phyloP scores from a whole-genome alignment of 2,797 vertebrate species.

The Champsocephalus gunnari region DNA sequence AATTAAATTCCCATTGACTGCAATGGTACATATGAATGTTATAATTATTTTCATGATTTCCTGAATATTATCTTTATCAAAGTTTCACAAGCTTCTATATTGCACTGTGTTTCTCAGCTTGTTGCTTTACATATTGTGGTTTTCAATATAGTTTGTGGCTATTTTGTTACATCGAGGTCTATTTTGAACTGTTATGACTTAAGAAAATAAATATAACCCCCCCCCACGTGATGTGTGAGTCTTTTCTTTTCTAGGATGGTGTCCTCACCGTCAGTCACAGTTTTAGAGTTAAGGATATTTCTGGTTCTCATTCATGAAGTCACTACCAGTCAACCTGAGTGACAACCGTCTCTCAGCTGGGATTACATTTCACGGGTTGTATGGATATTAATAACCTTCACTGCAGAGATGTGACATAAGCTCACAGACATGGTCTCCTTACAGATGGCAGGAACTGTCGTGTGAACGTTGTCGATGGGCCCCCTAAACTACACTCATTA shows the following conservation, averaged over 20 bases:
- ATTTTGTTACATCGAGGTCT: constrained; percentile 83
- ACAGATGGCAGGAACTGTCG: constrained; percentile 54
- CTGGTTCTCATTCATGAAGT: constrained; percentile 76
- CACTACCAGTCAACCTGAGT: constrained; percentile 44
- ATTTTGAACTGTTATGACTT: constrained; percentile 83
- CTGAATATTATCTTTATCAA: constrained; percentile 35
- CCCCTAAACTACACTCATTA: constrained; percentile 44
- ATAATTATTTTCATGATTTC: constrained; percentile 37
- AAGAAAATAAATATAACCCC: constrained; percentile 78
- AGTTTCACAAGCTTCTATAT: constrained; percentile 49
- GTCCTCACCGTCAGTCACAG: constrained; percentile 45
- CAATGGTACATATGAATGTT: constrained; percentile 47
- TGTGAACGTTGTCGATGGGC: constrained; percentile 55
- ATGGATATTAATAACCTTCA: constrained; percentile 70
- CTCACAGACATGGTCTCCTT: constrained; percentile 51
- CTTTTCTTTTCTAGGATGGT: constrained; percentile 61
- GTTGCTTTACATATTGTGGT: constrained; percentile 70
- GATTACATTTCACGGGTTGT: constrained; percentile 64
- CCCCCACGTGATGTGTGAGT: constrained; percentile 58
- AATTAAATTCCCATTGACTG: constrained; percentile 33
- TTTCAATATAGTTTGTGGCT: constrained; percentile 74
- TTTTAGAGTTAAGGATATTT: constrained; percentile 43
- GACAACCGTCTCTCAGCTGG: constrained; percentile 39
- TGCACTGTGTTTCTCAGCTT: constrained; percentile 58
- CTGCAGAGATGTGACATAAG: constrained; percentile 66